These are phyloP conservation scores for Dreissena polymorpha DNA, from an alignment of 1,140 invertebrate species.

Conservation along the genomic window DNA sequence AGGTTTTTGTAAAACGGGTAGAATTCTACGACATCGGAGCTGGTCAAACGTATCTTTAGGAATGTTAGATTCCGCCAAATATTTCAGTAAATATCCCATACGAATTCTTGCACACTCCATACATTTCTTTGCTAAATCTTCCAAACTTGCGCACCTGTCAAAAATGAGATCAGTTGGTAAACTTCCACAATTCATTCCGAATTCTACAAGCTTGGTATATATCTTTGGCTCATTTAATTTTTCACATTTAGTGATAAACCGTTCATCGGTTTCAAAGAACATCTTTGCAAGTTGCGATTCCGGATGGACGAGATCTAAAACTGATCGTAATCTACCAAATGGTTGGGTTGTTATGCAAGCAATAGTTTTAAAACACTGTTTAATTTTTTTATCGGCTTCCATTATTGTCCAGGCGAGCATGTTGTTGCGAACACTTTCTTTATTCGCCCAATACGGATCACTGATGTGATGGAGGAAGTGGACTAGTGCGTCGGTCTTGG, in stretches of 20 bases:
- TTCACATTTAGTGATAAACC: too few species aligned
- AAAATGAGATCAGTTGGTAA: too few species aligned
- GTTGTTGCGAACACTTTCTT: conserved; percentile 6
- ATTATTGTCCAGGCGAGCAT: conserved; percentile 5
- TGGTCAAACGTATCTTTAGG: too few species aligned
- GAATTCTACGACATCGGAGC: neutral
- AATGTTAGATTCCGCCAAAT: too few species aligned
- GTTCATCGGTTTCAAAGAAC: conserved; percentile 14
- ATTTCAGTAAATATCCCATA: too few species aligned
- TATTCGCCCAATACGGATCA: conserved; percentile 2
- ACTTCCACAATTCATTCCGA: too few species aligned
- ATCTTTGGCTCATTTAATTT: too few species aligned
- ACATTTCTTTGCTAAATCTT: too few species aligned
- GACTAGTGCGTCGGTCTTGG: conserved; percentile 2
- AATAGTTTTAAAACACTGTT: neutral
- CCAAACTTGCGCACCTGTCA: too few species aligned
- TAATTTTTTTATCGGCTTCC: neutral
- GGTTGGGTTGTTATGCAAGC: conserved; percentile 44
- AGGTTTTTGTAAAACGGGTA: neutral
- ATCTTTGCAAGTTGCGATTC: conserved; percentile 5
- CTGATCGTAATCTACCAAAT: conserved; percentile 13
- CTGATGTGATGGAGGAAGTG: conserved; percentile 12
- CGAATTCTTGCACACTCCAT: too few species aligned
- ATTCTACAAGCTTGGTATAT: too few species aligned
- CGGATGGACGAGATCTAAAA: conserved; percentile 38